Percentiles rank a stretch among this genome's conserved stretches.
phyloP scores from a whole-genome alignment of 2,888 invertebrate genomes.

The Tachina grossa region DNA sequence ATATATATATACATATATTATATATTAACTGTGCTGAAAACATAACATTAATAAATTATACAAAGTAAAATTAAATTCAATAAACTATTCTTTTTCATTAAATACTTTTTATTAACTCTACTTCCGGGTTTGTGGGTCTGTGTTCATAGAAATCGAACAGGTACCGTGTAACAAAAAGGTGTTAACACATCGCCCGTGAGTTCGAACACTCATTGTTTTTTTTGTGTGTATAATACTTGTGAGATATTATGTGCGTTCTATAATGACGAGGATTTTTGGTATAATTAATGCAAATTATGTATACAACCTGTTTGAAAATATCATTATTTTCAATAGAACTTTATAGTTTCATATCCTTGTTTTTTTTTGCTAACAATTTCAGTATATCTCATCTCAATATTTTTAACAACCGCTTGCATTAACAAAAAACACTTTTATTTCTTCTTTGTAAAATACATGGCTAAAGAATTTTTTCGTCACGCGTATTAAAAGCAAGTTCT shows the following conservation, averaged over 20 bases:
- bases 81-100: too few species aligned
- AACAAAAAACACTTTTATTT: not conserved
- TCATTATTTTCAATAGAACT: not conserved
- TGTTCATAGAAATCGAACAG: too few species aligned
- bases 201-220: too few species aligned
- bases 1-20: too few species aligned
- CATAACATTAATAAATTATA: too few species aligned
- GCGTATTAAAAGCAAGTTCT: conserved; percentile 72
- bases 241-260: not conserved
- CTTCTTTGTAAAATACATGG: conserved; percentile 30
- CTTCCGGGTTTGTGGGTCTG: too few species aligned
- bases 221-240: not conserved
- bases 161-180: too few species aligned
- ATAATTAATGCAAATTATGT: not conserved
- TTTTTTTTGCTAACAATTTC: not conserved
- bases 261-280: not conserved
- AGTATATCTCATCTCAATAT: not conserved
- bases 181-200: too few species aligned
- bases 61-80: too few species aligned
- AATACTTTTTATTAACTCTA: too few species aligned
- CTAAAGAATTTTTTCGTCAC: conserved; percentile 80
- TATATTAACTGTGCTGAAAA: too few species aligned
- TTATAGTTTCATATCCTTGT: not conserved
- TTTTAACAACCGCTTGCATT: not conserved
- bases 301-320: not conserved